Conservation (phyloP, 2,113 vertebrate species). For the Marcusenius ussheri region DNA sequence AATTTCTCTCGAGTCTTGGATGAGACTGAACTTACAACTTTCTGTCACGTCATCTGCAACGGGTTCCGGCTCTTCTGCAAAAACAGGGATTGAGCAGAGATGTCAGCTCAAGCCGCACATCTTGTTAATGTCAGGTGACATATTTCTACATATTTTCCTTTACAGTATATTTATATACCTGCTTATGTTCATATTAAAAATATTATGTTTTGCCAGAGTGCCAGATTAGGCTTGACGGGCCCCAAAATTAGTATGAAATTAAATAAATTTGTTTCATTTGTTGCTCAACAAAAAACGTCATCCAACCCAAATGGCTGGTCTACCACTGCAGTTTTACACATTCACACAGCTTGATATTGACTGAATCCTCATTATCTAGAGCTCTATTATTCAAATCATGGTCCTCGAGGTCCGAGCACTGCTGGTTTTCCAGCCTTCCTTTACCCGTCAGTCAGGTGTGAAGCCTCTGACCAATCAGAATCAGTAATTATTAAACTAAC, state of each 20-base stretch:
- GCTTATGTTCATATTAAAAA: neutral
- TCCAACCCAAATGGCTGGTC: neutral
- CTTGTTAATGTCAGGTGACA: neutral
- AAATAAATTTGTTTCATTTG: neutral
- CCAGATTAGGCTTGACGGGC: neutral
- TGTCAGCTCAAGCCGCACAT: neutral
- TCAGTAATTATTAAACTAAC: too few species aligned
- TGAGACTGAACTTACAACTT: conserved; percentile 25
- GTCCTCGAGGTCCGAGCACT: too few species aligned
- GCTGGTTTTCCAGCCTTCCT: too few species aligned
- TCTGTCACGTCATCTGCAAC: conserved; percentile 26
- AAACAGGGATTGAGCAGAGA: neutral
- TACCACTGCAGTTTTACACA: neutral
- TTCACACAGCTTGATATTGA: neutral
- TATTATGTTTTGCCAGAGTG: neutral
- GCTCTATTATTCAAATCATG: too few species aligned
- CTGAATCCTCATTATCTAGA: neutral
- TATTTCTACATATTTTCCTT: neutral
- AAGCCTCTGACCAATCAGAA: too few species aligned
- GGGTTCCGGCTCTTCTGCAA: conserved; percentile 27
- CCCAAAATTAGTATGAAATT: neutral
- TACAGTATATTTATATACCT: neutral
- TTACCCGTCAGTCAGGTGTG: too few species aligned
- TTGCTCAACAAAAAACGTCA: neutral
- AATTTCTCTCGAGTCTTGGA: neutral